A percentile compares a stretch with the other conserved stretches of the same genome.
phyloP scores from a whole-genome alignment of 2,113 vertebrate genomes.

The Rhinogobius similis region DNA sequence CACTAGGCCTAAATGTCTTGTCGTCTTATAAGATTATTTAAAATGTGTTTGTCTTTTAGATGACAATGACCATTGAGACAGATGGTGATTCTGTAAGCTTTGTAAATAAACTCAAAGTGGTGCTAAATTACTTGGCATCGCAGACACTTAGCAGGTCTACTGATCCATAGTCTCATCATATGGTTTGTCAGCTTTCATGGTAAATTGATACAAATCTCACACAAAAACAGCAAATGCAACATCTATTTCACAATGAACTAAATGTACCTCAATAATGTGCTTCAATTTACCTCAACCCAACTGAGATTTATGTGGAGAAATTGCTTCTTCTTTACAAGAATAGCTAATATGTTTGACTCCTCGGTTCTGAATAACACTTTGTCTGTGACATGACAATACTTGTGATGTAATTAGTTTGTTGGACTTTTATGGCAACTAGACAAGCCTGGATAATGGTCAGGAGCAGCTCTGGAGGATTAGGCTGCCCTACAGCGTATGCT shows the following conservation, averaged over 20 bases:
- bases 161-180: conserved; percentile 3
- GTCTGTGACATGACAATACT: too few relatives aligned
- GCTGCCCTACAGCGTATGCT: not conserved
- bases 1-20: not conserved
- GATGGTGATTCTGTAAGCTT: not conserved
- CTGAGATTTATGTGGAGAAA: not conserved
- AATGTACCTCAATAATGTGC: not conserved
- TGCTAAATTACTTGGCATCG: not conserved
- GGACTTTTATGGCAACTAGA: not conserved
- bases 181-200: conserved; percentile 15
- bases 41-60: not conserved
- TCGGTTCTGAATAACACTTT: too few relatives aligned
- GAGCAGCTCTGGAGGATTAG: not conserved
- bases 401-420: too few relatives aligned
- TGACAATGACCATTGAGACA: not conserved
- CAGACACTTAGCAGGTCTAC: not conserved
- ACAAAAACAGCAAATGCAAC: not conserved
- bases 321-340: not conserved
- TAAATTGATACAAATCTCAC: conserved; percentile 9
- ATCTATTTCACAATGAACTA: not conserved
- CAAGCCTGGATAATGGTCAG: not conserved
- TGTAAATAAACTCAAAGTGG: not conserved
- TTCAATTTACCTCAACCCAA: not conserved
- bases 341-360: too few relatives aligned
- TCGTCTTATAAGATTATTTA: not conserved